Conservation (phyloP, 2,797 vertebrate genomes). For the Eulemur rubriventer region DNA sequence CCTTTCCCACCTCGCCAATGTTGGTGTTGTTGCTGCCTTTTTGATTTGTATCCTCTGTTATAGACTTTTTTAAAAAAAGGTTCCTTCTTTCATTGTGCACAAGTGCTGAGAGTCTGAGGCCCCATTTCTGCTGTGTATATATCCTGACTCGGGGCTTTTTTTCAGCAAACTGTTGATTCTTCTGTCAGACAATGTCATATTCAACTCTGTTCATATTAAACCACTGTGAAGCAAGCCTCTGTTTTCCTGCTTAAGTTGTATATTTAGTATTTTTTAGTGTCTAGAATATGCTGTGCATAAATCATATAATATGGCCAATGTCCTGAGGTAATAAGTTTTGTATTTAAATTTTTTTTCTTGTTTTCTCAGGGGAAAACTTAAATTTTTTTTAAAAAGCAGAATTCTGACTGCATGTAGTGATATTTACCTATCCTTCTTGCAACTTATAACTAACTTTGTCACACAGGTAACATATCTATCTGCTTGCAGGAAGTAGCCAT, state of each 20-base stretch:
- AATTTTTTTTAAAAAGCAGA: neutral
- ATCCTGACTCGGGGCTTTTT: conserved; percentile 80
- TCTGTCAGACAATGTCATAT: conserved; percentile 83
- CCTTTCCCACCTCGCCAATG: conserved; percentile 21
- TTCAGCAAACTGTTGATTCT: conserved; percentile 80
- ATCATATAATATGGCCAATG: conserved; percentile 11
- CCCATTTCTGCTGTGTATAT: conserved; percentile 79
- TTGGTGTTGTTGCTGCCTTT: conserved; percentile 69
- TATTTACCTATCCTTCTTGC: conserved; percentile 29
- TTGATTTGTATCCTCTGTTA: conserved; percentile 68
- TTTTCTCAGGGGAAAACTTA: too few species aligned
- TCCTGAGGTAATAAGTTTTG: conserved; percentile 53
- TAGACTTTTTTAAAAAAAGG: conserved; percentile 42
- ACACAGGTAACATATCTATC: conserved; percentile 19
- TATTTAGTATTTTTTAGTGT: conserved; percentile 61
- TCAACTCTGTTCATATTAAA: conserved; percentile 87
- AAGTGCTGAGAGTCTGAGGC: conserved; percentile 75
- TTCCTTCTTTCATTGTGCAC: conserved; percentile 67
- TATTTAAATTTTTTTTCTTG: neutral
- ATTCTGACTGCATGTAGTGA: neutral
- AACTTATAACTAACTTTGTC: conserved; percentile 42
- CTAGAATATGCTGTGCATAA: conserved; percentile 36
- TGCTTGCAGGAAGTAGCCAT: conserved; percentile 49
- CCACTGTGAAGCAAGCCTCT: conserved; percentile 85
- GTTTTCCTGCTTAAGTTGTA: conserved; percentile 71